These are phyloP conservation scores for Dendropsophus ebraccatus DNA, from an alignment of 2,113 vertebrate species.

Conservation along the genomic window DNA sequence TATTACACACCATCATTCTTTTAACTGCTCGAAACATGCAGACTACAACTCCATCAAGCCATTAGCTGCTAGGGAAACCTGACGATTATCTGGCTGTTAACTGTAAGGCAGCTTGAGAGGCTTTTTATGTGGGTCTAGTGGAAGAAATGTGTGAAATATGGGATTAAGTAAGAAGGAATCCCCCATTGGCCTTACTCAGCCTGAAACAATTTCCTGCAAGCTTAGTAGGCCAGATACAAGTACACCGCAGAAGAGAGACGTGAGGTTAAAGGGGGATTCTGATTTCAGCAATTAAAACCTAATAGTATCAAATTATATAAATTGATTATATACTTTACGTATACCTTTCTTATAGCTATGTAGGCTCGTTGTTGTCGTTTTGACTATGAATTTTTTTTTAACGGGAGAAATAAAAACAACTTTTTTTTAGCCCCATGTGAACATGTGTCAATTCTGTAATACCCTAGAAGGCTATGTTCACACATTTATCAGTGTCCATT, in stretches of 20 bases:
- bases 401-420: too few relatives aligned
- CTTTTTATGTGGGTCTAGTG: conserved; percentile 22
- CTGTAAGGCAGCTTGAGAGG: background rate
- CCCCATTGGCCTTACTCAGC: conserved; percentile 1
- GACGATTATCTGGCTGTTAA: conserved; percentile 24
- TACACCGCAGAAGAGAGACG: background rate
- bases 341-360: too few relatives aligned
- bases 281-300: background rate
- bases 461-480: too few relatives aligned
- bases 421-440: too few relatives aligned
- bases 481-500: too few relatives aligned
- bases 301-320: background rate
- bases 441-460: too few relatives aligned
- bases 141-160: conserved; percentile 32
- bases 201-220: conserved; percentile 10
- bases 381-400: too few relatives aligned
- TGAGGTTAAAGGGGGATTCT: background rate
- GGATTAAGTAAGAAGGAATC: conserved; percentile 28
- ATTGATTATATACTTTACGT: too few relatives aligned
- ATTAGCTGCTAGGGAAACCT: conserved; percentile 37
- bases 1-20: conserved; percentile 26
- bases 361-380: too few relatives aligned
- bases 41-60: conserved; percentile 28
- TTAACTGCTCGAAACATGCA: conserved; percentile 27
- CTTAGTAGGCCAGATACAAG: background rate